Evolutionary conservation across 2,113 vertebrate species (phyloP).

Genomic region (Pelodiscus sinensis): DNA sequence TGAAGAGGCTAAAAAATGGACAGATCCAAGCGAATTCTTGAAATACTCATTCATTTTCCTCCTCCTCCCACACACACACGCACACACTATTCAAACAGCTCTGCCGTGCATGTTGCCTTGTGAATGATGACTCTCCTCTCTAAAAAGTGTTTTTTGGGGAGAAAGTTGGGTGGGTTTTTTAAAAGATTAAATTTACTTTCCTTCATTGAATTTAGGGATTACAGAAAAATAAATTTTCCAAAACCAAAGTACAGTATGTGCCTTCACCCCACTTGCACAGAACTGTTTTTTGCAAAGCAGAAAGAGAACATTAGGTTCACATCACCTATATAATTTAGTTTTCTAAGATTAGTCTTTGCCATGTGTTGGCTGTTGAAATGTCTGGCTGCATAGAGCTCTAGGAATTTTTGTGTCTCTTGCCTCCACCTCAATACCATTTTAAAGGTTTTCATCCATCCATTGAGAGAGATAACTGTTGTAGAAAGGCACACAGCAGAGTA

Average conservation of each 20-base stretch:
- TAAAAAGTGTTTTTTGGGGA: not conserved
- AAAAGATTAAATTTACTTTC: not conserved
- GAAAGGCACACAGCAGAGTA: constrained; percentile 1
- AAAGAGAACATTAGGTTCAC: not conserved
- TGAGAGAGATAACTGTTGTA: constrained; percentile 60
- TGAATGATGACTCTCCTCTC: not conserved
- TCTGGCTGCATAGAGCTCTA: constrained; percentile 16
- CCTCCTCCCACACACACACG: not conserved
- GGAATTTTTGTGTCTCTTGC: constrained; percentile 42
- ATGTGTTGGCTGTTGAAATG: constrained; percentile 26
- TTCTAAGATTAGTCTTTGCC: constrained; percentile 12
- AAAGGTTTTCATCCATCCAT: constrained; percentile 35
- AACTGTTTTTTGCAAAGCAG: constrained; percentile 32
- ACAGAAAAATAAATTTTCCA: not conserved
- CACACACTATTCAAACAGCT: not conserved
- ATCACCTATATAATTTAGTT: constrained; percentile 16
- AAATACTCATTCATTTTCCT: not conserved
- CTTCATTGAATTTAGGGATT: not conserved
- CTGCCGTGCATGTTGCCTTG: not conserved
- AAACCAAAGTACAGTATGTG: not conserved
- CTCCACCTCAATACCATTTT: constrained; percentile 33
- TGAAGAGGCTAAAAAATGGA: no score
- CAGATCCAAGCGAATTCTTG: not conserved
- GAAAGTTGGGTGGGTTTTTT: not conserved
- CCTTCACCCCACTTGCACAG: not conserved